A percentile compares a stretch with the other conserved stretches of the same genome.
Conservation (phyloP, 1,140 invertebrate species). For the Zelostemma sp. region DNA sequence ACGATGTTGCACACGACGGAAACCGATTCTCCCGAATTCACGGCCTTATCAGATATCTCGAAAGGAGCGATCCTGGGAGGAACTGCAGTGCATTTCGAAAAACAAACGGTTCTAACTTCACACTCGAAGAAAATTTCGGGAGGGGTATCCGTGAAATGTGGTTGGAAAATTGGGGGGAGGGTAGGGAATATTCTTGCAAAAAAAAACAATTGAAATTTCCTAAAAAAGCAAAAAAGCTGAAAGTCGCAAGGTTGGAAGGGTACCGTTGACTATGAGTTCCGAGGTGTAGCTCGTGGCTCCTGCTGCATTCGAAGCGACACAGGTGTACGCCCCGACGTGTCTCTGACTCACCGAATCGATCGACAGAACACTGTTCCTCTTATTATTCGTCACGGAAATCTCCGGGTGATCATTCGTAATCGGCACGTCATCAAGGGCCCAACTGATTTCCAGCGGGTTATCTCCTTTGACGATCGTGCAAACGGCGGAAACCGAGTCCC, state of each 20-base stretch:
- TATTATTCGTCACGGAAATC: slow-evolving; percentile 59
- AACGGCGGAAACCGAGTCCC: slow-evolving; percentile 69
- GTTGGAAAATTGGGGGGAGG: too few species aligned
- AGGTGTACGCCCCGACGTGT: slow-evolving; percentile 86
- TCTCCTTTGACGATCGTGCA: slow-evolving; percentile 77
- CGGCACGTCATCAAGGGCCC: slow-evolving; percentile 71
- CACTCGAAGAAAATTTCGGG: too few species aligned
- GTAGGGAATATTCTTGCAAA: too few species aligned
- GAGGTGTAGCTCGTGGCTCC: slow-evolving; percentile 77
- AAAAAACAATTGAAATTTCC: too few species aligned
- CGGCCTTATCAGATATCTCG: slow-evolving; percentile 67
- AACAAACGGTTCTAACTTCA: neutral
- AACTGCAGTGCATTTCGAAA: slow-evolving; percentile 51
- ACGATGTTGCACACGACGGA: slow-evolving; percentile 73
- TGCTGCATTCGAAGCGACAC: slow-evolving; percentile 79
- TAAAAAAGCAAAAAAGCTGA: too few species aligned
- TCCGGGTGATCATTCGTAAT: slow-evolving; percentile 48
- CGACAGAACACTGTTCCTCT: slow-evolving; percentile 74
- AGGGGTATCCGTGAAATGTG: too few species aligned
- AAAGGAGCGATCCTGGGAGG: slow-evolving; percentile 68
- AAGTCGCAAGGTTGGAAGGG: slow-evolving; percentile 2
- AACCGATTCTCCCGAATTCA: slow-evolving; percentile 69
- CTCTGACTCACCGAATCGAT: slow-evolving; percentile 81
- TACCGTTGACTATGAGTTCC: slow-evolving; percentile 80
- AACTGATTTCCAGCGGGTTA: slow-evolving; percentile 74